Percentiles rank a stretch among this genome's conserved stretches.
These are phyloP conservation scores for Accipiter minullus DNA, from an alignment of 2,797 vertebrate species.

Conservation along the genomic window DNA sequence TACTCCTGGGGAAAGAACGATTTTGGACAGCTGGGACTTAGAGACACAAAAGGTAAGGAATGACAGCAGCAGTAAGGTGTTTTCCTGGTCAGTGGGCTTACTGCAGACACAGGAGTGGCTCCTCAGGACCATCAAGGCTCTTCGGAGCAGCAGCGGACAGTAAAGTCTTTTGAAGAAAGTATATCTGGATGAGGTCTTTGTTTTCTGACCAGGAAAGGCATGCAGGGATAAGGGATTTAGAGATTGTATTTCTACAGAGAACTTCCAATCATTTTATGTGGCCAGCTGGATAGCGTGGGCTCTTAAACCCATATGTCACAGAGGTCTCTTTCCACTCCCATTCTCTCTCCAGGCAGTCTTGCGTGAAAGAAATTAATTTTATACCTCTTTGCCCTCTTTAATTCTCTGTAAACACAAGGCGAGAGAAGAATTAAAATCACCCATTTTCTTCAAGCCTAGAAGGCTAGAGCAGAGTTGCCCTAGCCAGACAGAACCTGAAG, in stretches of 20 bases:
- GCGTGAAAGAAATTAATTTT: background rate
- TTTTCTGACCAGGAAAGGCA: background rate
- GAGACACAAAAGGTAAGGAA: constrained; percentile 67
- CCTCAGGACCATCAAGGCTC: background rate
- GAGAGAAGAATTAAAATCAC: background rate
- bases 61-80: background rate
- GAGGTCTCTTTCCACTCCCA: background rate
- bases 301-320: background rate
- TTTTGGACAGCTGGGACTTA: constrained; percentile 73
- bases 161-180: background rate
- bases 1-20: constrained; percentile 76
- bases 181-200: background rate
- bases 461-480: background rate
- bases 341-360: background rate
- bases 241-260: background rate
- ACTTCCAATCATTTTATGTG: background rate
- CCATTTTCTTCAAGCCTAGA: background rate
- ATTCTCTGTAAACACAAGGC: background rate
- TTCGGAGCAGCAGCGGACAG: background rate
- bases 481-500: background rate
- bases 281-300: background rate
- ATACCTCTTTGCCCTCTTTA: background rate
- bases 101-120: background rate
- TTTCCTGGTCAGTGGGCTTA: background rate
- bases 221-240: background rate